Evolutionary conservation across 1,140 invertebrate genomes (phyloP).

Genomic region (Plectus sambesii): DNA sequence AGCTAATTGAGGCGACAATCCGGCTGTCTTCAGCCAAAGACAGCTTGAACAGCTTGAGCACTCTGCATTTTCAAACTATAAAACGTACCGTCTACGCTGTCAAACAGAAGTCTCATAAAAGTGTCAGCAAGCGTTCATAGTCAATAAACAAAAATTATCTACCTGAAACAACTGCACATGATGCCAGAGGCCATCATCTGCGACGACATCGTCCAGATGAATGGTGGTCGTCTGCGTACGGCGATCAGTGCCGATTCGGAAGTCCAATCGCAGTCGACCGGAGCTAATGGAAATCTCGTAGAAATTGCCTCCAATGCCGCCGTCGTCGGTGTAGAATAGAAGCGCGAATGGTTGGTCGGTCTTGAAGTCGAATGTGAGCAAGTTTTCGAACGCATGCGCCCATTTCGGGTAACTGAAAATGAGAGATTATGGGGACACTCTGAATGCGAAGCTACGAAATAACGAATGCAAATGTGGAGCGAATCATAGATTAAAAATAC

Average conservation of each 20-base stretch:
- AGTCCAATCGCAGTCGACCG: conserved; percentile 69
- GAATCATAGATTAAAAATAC: too few species aligned
- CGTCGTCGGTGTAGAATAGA: conserved; percentile 81
- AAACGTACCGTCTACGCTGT: too few species aligned
- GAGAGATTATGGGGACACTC: too few species aligned
- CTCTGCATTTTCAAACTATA: too few species aligned
- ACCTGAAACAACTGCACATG: conserved; percentile 34
- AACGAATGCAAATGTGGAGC: too few species aligned
- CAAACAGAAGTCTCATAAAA: too few species aligned
- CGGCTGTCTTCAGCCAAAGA: too few species aligned
- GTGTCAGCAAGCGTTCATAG: too few species aligned
- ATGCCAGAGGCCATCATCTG: conserved; percentile 31
- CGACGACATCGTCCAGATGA: conserved; percentile 29
- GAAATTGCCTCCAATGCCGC: conserved; percentile 74
- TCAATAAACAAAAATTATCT: conserved; percentile 8
- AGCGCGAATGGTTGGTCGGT: conserved; percentile 73
- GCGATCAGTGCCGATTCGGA: conserved; percentile 66
- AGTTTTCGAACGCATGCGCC: conserved; percentile 48
- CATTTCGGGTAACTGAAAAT: conserved; percentile 39
- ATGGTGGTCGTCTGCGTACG: conserved; percentile 23
- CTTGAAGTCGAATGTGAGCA: conserved; percentile 80
- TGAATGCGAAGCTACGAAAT: too few species aligned
- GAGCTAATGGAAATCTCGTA: conserved; percentile 86
- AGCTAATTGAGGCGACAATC: too few species aligned
- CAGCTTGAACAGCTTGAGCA: too few species aligned